These are phyloP conservation scores for Proisotoma minuta DNA, from an alignment of 2,888 invertebrate species.

Conservation along the genomic window DNA sequence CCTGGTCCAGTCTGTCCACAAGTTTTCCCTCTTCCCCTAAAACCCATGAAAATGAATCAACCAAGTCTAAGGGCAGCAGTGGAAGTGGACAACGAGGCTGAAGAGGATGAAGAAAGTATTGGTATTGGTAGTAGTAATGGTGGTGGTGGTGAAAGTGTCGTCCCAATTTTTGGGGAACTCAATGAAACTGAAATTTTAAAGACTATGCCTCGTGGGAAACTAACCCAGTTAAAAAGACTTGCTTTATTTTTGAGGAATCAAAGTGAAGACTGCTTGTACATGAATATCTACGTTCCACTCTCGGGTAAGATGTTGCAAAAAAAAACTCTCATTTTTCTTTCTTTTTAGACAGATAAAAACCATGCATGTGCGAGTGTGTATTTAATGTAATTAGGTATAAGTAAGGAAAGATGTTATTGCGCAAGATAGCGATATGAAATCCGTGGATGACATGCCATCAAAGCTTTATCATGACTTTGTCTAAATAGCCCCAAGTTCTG, in stretches of 20 bases:
- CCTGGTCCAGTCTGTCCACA: constrained; percentile 92
- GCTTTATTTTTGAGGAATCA: constrained; percentile 82
- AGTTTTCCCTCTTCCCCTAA: constrained; percentile 61
- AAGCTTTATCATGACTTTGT: background rate
- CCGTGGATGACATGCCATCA: background rate
- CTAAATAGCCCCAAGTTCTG: background rate
- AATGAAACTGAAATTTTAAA: constrained; percentile 77
- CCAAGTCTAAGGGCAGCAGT: background rate
- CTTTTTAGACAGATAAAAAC: too few species aligned
- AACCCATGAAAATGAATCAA: constrained; percentile 52
- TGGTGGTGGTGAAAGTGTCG: constrained; percentile 1
- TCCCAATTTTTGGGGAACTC: too few species aligned
- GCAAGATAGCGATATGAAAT: too few species aligned
- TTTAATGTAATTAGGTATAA: too few species aligned
- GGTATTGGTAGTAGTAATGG: background rate
- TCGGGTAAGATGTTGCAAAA: constrained; percentile 70
- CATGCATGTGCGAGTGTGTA: too few species aligned
- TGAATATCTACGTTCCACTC: constrained; percentile 93
- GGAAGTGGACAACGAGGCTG: too few species aligned
- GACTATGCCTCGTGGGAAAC: constrained; percentile 79
- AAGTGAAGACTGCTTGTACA: constrained; percentile 92
- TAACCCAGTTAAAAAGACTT: constrained; percentile 81
- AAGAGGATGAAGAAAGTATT: background rate
- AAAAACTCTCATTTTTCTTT: background rate
- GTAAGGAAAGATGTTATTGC: too few species aligned